Evolutionary conservation across 2,797 vertebrate genomes (phyloP).

Genomic region (Ctenopoma kingsleyae): DNA sequence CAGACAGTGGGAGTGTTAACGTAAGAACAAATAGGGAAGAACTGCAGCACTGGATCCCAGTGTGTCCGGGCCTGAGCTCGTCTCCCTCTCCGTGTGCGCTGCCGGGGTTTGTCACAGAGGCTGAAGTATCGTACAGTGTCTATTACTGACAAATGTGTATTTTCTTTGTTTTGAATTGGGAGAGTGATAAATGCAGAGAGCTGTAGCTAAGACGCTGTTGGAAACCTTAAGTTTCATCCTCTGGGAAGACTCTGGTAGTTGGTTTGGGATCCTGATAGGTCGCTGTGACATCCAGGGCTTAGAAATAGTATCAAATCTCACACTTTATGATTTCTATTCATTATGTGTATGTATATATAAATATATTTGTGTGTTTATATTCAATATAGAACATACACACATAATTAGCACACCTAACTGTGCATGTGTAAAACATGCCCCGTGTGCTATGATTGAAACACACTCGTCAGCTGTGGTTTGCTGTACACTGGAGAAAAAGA

Average conservation of each 20-base stretch:
- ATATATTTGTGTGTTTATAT: conserved; percentile 86
- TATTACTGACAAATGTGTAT: conserved; percentile 29
- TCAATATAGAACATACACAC: conserved; percentile 81
- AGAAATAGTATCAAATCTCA: conserved; percentile 62
- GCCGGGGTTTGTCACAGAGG: conserved; percentile 39
- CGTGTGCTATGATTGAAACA: conserved; percentile 76
- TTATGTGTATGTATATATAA: conserved; percentile 81
- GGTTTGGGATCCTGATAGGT: conserved; percentile 47
- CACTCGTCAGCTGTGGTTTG: conserved; percentile 84
- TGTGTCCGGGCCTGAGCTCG: conserved; percentile 9
- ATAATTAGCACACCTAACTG: conserved; percentile 67
- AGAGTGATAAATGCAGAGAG: conserved; percentile 46
- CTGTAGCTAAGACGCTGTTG: conserved; percentile 16
- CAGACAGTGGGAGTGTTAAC: conserved; percentile 25
- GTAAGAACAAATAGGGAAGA: conserved; percentile 30
- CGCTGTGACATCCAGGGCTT: conserved; percentile 30
- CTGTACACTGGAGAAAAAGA: conserved; percentile 88
- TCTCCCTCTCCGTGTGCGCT: conserved; percentile 8
- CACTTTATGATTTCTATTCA: conserved; percentile 71
- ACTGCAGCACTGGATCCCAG: conserved; percentile 27
- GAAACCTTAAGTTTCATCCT: conserved; percentile 25
- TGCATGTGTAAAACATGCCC: conserved; percentile 67
- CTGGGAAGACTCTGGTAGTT: conserved; percentile 32
- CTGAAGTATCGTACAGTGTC: conserved; percentile 20
- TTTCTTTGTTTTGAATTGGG: conserved; percentile 61